phyloP scores from a whole-genome alignment of 2,113 vertebrate species.

The Carassius gibelio region DNA sequence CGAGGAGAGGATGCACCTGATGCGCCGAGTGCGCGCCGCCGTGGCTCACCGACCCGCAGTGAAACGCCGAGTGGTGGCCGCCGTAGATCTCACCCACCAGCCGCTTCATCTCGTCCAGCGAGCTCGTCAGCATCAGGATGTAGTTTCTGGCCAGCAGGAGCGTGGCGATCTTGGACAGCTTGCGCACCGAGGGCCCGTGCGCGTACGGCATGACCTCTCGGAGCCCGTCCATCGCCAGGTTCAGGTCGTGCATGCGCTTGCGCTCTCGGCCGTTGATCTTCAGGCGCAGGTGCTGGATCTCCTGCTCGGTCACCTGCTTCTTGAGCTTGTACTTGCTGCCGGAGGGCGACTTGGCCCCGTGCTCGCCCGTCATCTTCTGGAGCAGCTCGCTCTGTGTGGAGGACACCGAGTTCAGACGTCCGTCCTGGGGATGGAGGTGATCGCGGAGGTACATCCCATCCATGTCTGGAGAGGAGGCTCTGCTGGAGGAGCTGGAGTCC shows the following conservation, averaged over 20 bases:
- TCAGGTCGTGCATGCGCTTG: conserved; percentile 98
- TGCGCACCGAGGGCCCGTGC: conserved; percentile 96
- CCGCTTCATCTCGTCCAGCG: conserved; percentile 98
- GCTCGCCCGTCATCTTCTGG: conserved; percentile 84
- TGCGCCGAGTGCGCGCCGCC: conserved; percentile 74
- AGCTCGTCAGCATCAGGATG: conserved; percentile 98
- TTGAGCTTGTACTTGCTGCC: conserved; percentile 95
- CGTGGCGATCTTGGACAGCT: conserved; percentile 98
- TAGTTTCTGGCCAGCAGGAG: conserved; percentile 97
- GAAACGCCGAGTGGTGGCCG: conserved; percentile 93
- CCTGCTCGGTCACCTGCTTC: conserved; percentile 94
- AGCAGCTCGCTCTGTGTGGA: conserved; percentile 89
- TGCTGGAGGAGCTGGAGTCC: conserved; percentile 95
- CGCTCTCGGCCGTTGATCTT: conserved; percentile 98
- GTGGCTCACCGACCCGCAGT: conserved; percentile 89
- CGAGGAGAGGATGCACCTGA: conserved; percentile 89
- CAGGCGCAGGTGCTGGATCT: conserved; percentile 90
- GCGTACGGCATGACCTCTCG: conserved; percentile 99
- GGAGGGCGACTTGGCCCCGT: conserved; percentile 77
- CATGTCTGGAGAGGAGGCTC: conserved; percentile 98
- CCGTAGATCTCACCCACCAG: conserved; percentile 97
- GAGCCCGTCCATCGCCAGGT: conserved; percentile 97
- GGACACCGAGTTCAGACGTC: conserved; percentile 85
- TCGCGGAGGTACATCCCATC: conserved; percentile 85
- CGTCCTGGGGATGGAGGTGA: conserved; percentile 77